Evolutionary conservation across 2,797 vertebrate genomes (phyloP), one percentile per base, ranked within the genome.

Genomic region (Sparus aurata): DNA sequence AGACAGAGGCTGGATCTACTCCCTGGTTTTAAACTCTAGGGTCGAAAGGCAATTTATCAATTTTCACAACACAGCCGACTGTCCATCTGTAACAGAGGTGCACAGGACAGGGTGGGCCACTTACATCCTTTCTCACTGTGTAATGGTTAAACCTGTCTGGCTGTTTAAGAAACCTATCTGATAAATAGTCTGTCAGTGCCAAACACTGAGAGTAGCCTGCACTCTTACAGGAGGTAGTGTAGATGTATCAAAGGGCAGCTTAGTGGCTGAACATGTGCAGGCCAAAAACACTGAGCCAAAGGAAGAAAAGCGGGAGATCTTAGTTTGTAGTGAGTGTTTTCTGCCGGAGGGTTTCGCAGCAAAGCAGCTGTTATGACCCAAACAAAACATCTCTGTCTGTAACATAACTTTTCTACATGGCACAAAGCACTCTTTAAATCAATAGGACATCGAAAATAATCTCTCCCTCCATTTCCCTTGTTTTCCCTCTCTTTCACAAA

Each of bases 401-500:
- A 86, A 86, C 80, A 82, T 82, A 53, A 89, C 86, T 89, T 91
- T 86, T 80, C 68, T 67, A 79, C 87, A 84, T 84, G 86, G 86
- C 87, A 91, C 69, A 72, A 71, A 80, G 76, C 61, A 30, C 74
- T 75, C 74, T 79, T 69, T 92, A 87, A 91, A 94, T 93, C 92
- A 92, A 61, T 23, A 52, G 66, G 65, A 85, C 75, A 80, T 77
- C 1, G 2, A 80, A 75, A 66, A 74, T 71, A 66, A 88, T 84
- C 68, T 75, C 58, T 59, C 72, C 57, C 41, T 73, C 61, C 25
- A 62, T 70, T 60, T 74, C 63, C 53, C 57, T 13, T 55, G 50
- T 79, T 74, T 58, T 73, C 60, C 55, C 64, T 80, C 73, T 74
- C n/a, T 46, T n/a, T 59, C 17, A 50, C 72, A 43, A 66, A 61